Base-by-base conservation (phyloP, 2,888 invertebrate genomes). In the Spisula solida region DNA sequence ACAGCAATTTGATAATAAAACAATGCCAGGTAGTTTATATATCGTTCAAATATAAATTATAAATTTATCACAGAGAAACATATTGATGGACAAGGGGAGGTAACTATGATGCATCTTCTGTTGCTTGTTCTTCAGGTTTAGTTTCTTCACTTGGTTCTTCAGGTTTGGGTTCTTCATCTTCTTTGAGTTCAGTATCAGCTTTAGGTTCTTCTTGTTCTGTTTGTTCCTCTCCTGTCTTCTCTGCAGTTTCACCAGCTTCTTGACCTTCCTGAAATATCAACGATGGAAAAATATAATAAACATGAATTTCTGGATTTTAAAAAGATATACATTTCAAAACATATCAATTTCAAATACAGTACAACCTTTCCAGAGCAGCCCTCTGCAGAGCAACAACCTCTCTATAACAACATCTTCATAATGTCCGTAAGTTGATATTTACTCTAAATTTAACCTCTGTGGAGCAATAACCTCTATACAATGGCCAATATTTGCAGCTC, bases 61-160 rank as follows among this genome's bases (percentile, higher is more conserved):
- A 18, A 75, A 75, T 16, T 31, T 34, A 75, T 75, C 29, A 34
- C 75, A 75, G 31, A 75, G 75, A 25, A 75, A 75, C 31, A 31
- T 75, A 6, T 31, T 75, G 75, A 75, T 75, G 75, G 16, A 75
- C 34, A 48, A 85, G 51, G 85, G 79, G 85, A 85, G 85, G 51
- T 85, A 79, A 85, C 79, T 85, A 78, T 75, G 85, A 51, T 1
- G 85, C 79, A 48, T 85, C 79, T 85, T 85, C 85, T 79, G 70
- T 34, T 41, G 75, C 18, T 1, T 47, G 75, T 48, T 84, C 70
- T 41, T 56, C 47, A 31, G 56, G 55, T 29, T 81, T 55, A 14
- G 78, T 20, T 34, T 78, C 78, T 20, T 78, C 47, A n/a, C 4
- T 16, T n/a, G 51, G 56, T 41, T 82, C 82, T 60, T 55, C 41